A percentile compares a stretch with the other conserved stretches of the same genome.
phyloP scores from a whole-genome alignment of 2,797 vertebrate genomes.

The Syngnathus acus region DNA sequence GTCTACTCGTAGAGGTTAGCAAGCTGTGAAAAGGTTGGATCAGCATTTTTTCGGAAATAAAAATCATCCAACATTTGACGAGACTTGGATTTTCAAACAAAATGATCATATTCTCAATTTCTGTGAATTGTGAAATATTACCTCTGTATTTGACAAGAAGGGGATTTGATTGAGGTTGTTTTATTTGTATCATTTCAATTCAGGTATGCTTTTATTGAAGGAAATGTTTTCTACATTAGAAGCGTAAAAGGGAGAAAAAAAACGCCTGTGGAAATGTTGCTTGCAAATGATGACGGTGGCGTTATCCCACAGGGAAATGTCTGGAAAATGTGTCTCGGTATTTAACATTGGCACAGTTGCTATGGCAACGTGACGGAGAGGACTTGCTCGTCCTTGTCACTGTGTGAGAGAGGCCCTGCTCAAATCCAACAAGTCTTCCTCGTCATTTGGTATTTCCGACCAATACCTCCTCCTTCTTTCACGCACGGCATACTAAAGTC shows the following conservation, averaged over 20 bases:
- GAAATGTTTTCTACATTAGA: neutral
- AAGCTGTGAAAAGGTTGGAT: too few relatives aligned
- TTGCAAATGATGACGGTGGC: neutral
- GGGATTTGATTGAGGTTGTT: neutral
- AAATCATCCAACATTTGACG: too few relatives aligned
- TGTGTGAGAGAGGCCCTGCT: conserved; percentile 17
- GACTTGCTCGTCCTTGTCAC: conserved; percentile 14
- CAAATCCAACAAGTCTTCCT: conserved; percentile 12
- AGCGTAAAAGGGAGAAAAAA: neutral
- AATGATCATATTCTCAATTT: neutral
- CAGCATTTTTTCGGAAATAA: too few relatives aligned
- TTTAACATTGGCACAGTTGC: conserved; percentile 39
- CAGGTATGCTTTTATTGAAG: neutral
- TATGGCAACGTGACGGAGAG: conserved; percentile 36
- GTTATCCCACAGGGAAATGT: conserved; percentile 6
- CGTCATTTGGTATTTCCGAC: neutral
- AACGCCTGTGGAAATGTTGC: neutral
- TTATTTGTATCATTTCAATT: neutral
- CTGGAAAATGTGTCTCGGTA: conserved; percentile 35
- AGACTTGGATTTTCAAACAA: too few relatives aligned
- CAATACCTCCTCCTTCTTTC: too few relatives aligned
- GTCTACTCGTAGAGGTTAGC: too few relatives aligned
- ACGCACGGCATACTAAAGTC: too few relatives aligned
- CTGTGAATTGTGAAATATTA: neutral
- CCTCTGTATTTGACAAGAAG: neutral